Evolutionary conservation across 53 echinoderm and acorn worm species (phyloP).

Genomic region (Holothuria scabra): DNA sequence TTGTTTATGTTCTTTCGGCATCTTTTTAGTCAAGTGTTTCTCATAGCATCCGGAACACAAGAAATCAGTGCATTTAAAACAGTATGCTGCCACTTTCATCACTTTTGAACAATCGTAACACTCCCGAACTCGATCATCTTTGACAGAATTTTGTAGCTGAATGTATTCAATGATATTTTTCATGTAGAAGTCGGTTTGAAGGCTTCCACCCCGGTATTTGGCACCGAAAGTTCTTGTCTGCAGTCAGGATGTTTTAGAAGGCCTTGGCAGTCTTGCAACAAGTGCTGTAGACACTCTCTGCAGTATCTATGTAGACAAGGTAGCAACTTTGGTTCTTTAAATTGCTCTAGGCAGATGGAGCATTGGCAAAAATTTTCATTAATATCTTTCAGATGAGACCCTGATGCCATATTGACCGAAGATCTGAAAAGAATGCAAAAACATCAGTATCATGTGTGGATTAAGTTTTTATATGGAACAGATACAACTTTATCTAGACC

Average conservation of each 20-base stretch:
- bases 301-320: constrained; percentile 17
- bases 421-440: no score
- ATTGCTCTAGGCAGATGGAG: constrained; percentile 17
- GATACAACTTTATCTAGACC: no score
- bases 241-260: not conserved
- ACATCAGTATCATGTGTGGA: no score
- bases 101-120: not conserved
- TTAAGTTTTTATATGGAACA: no score
- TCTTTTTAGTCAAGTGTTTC: not conserved
- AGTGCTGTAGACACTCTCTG: constrained; percentile 1
- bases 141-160: constrained; percentile 6
- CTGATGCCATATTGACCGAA: not conserved
- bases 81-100: constrained; percentile 20
- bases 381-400: constrained; percentile 11
- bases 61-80: constrained; percentile 23
- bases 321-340: constrained; percentile 17
- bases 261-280: not conserved
- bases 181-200: constrained; percentile 29
- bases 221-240: not conserved
- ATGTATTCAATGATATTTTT: constrained; percentile 19
- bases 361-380: constrained; percentile 19
- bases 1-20: constrained; percentile 6
- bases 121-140: not conserved
- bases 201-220: not conserved
- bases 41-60: not conserved